Evolutionary conservation across 2,113 vertebrate species (phyloP).

Genomic region (Platysternon megacephalum): DNA sequence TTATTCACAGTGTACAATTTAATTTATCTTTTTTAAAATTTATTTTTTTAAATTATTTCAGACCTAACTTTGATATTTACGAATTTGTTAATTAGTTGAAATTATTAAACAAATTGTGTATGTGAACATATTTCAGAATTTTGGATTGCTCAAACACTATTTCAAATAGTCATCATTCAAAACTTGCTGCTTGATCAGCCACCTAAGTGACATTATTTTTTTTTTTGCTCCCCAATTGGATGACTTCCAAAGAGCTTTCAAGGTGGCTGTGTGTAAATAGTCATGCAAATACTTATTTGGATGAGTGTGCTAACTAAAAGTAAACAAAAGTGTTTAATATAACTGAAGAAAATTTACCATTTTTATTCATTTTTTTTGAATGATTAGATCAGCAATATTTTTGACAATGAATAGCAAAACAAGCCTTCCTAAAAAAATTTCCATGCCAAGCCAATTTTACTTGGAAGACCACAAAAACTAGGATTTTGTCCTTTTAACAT

Average conservation of each 20-base stretch:
- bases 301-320: background rate
- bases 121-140: background rate
- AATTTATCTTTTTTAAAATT: background rate
- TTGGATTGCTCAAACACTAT: background rate
- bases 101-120: conserved; percentile 2
- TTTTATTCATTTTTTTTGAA: background rate
- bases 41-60: background rate
- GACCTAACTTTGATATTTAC: background rate
- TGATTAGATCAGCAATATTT: conserved; percentile 11
- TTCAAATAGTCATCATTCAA: background rate
- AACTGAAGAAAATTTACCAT: background rate
- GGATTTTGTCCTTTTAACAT: conserved; percentile 6
- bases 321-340: background rate
- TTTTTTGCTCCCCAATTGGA: background rate
- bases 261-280: background rate
- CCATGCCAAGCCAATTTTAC: background rate
- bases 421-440: background rate
- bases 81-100: background rate
- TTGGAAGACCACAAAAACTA: conserved; percentile 23
- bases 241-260: background rate
- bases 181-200: background rate
- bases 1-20: background rate
- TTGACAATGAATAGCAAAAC: background rate
- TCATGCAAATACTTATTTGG: background rate
- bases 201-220: background rate